These are phyloP conservation scores for Phoeniculus purpureus DNA, from an alignment of 2,797 vertebrate genomes.

Conservation along the genomic window DNA sequence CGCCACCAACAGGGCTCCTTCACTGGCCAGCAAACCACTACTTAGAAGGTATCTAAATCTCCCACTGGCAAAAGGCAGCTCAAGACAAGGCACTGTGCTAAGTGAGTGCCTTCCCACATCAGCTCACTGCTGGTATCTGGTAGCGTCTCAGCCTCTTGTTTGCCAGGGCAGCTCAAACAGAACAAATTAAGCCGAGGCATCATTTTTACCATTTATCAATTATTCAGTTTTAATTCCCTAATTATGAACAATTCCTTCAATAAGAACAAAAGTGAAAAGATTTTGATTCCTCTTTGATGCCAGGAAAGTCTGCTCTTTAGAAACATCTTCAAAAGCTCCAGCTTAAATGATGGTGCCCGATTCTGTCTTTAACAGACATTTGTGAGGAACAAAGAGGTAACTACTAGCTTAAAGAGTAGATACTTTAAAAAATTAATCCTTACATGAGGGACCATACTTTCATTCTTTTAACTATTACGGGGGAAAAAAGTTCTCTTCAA, in stretches of 20 bases:
- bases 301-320: not conserved
- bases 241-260: not conserved
- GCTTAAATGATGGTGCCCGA: not conserved
- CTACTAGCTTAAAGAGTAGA: not conserved
- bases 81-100: not conserved
- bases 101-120: not conserved
- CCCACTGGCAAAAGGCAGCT: not conserved
- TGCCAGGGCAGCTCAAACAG: not conserved
- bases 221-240: not conserved
- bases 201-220: not conserved
- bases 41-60: not conserved
- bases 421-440: not conserved
- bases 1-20: not conserved
- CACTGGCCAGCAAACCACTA: not conserved
- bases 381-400: not conserved
- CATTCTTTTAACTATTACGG: not conserved
- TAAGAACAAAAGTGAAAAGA: not conserved
- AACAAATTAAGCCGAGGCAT: not conserved
- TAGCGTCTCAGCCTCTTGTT: not conserved
- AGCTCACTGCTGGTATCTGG: not conserved
- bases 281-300: not conserved
- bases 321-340: conserved; percentile 5
- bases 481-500: not conserved
- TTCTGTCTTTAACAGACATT: not conserved
- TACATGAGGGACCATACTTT: not conserved